Percentiles rank a stretch among this genome's conserved stretches.
Evolutionary conservation across 2,797 vertebrate species (phyloP).

Genomic region (Petrocephalus sullivani): DNA sequence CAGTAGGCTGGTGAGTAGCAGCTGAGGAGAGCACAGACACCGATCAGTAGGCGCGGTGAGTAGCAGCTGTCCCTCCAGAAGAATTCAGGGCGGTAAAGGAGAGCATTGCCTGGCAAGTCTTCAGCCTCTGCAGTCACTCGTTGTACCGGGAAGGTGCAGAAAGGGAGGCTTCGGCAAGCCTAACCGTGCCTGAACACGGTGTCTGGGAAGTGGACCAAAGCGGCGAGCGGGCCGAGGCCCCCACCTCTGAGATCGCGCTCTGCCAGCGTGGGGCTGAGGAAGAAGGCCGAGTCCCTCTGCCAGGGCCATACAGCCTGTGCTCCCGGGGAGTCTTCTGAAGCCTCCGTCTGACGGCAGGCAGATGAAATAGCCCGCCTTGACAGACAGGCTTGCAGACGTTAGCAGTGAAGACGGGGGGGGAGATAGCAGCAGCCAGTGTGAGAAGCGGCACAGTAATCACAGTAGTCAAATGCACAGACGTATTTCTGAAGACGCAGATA

Average conservation of each 20-base stretch:
- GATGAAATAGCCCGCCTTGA: too few species aligned
- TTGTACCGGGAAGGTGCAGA: not conserved
- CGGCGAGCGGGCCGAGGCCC: not conserved
- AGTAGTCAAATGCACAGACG: not conserved
- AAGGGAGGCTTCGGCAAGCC: not conserved
- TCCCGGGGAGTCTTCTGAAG: not conserved
- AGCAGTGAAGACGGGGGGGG: not conserved
- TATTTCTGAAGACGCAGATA: not conserved
- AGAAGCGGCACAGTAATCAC: not conserved
- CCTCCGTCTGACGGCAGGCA: not conserved
- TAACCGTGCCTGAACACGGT: not conserved
- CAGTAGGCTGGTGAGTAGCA: too few species aligned
- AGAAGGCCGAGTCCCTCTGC: not conserved
- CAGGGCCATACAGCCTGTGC: not conserved
- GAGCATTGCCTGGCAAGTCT: not conserved
- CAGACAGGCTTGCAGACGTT: not conserved
- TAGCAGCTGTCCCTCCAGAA: not conserved
- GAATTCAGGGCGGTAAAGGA: not conserved
- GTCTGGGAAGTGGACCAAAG: not conserved
- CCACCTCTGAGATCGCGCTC: not conserved
- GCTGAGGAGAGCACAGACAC: not conserved
- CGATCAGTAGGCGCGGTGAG: not conserved
- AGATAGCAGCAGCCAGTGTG: not conserved
- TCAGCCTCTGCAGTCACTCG: not conserved
- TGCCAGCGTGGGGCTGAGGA: not conserved